These are phyloP conservation scores for Procambarus virginalis DNA, from an alignment of 1,140 invertebrate genomes.

Conservation along the genomic window DNA sequence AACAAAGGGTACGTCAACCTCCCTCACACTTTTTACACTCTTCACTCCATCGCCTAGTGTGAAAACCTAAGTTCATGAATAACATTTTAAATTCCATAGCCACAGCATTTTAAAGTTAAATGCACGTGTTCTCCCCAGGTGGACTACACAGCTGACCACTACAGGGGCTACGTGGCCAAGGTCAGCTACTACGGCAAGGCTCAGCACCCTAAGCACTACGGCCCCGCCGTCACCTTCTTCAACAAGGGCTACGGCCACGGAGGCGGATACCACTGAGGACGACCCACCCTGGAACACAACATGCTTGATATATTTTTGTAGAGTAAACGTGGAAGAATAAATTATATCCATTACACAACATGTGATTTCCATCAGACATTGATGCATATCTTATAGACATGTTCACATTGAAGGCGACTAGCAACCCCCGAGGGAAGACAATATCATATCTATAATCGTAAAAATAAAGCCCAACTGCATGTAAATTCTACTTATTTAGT, in stretches of 20 bases:
- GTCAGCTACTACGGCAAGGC: conserved; percentile 39
- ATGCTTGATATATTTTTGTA: background rate
- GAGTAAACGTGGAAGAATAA: conserved; percentile 4
- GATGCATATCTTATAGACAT: background rate
- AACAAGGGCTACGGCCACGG: background rate
- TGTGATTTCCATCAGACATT: background rate
- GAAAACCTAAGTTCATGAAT: background rate
- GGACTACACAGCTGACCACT: conserved; percentile 38
- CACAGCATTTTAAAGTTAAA: background rate
- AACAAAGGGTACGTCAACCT: conserved; percentile 36
- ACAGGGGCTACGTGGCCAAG: conserved; percentile 26
- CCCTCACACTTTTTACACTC: background rate
- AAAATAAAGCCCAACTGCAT: too few relatives aligned
- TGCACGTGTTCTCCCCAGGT: background rate
- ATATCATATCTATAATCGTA: too few relatives aligned
- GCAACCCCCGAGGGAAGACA: too few relatives aligned
- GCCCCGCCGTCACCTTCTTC: conserved; percentile 3
- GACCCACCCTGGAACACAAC: background rate
- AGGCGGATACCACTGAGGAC: background rate
- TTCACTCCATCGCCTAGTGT: background rate
- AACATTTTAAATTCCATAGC: background rate
- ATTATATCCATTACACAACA: background rate
- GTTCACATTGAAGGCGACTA: background rate
- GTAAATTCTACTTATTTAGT: too few relatives aligned
- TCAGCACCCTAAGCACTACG: conserved; percentile 28